Evolutionary conservation across 2,113 vertebrate species (phyloP).

Genomic region (Rhinichthys klamathensis): DNA sequence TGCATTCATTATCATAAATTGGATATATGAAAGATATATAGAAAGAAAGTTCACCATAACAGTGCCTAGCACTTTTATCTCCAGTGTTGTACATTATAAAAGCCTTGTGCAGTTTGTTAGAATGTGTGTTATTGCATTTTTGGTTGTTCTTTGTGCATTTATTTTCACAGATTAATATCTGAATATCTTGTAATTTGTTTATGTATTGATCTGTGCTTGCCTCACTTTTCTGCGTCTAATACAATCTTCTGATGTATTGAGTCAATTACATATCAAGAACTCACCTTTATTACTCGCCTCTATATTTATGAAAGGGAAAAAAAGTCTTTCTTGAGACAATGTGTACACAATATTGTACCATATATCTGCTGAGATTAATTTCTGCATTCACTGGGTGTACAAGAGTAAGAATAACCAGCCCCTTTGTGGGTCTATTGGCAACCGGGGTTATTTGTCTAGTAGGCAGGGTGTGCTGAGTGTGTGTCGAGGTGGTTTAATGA

Average conservation of each 20-base stretch:
- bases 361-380: conserved; percentile 38
- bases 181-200: conserved; percentile 17
- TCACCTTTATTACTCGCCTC: conserved; percentile 1
- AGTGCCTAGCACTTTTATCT: background rate
- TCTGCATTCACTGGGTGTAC: conserved; percentile 13
- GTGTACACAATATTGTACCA: background rate
- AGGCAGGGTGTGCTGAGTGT: conserved; percentile 50
- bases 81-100: background rate
- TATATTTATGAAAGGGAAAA: conserved; percentile 17
- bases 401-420: conserved; percentile 23
- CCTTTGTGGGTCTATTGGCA: conserved; percentile 28
- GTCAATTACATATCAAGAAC: conserved; percentile 40
- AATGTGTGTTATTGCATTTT: background rate
- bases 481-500: conserved; percentile 70
- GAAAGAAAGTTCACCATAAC: background rate
- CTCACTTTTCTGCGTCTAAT: conserved; percentile 11
- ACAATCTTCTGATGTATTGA: conserved; percentile 41
- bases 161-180: conserved; percentile 30
- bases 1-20: conserved; percentile 70
- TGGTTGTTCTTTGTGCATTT: background rate
- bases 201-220: conserved; percentile 33
- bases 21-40: background rate
- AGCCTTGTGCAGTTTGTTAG: background rate
- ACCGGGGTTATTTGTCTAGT: conserved; percentile 38
- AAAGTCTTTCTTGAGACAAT: background rate